Base-by-base conservation (phyloP, 2,888 invertebrate species). In the Lycaena phlaeas region DNA sequence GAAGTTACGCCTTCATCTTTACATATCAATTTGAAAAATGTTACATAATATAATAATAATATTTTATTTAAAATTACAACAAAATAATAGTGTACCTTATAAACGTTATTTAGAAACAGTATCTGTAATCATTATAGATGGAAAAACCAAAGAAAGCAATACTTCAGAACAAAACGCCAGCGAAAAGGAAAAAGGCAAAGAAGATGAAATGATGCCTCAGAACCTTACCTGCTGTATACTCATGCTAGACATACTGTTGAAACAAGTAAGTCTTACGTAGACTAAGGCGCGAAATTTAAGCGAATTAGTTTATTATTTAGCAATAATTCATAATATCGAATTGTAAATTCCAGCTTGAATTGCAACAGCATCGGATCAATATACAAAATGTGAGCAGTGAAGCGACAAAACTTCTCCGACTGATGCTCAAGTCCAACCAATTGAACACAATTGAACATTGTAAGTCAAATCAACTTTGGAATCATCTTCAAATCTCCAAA, bases 171-270 rank as follows among this genome's bases (percentile, higher is more conserved):
- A 66, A n/a, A 68, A 74, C 0, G 67, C 69, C 0, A 59, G 50
- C n/a, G 58, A 64, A 57, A 22, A 41, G 15, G 71, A 73, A 9
- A 71, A 67, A 42, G 73, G 70, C 3, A 61, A 67, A n/a, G 77
- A 76, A 6, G 77, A 79, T 12, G 68, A 73, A 38, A 87, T 88
- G 44, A 90, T 91, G 59, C 92, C 91, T 41, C 90, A 91, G 50
- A 95, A 96, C 68, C 85, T 97, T n/a, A 94, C 94, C 1, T 97
- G 97, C 63, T 98, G 96, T 67, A 95, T 98, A 51, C 88, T 98
- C 27, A 97, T 98, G 96, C 82, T 98, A 48, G 98, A 99, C 64
- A 92, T 98, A 52, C 79, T 97, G 36, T 82, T 98, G 9, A 97
- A 97, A 81, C 98, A 99, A 88, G 94, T 93, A 18, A 39, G 34